Conservation (phyloP, 2,888 invertebrate species). For the Rhimphoctona megacephalus region DNA sequence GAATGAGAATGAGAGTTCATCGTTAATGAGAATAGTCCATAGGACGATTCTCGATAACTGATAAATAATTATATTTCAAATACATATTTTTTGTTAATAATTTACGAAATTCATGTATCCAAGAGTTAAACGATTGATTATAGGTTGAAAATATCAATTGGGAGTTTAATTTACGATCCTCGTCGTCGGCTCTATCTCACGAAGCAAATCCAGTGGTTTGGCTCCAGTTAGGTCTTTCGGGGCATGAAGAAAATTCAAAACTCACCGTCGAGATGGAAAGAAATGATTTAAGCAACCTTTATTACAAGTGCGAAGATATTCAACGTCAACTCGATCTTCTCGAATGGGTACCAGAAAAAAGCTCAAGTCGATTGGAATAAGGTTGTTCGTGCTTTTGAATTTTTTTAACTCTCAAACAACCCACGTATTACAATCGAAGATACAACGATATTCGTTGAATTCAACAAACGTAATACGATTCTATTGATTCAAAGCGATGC, state of each 20-base stretch:
- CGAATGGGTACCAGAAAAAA: slow-evolving; percentile 73
- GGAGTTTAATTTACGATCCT: slow-evolving; percentile 79
- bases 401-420: not conserved
- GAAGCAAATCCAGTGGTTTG: slow-evolving; percentile 77
- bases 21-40: no score
- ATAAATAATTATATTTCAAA: no score
- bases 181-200: slow-evolving; percentile 78
- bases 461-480: not conserved
- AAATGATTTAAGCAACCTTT: slow-evolving; percentile 76
- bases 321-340: slow-evolving; percentile 80
- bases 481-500: not conserved
- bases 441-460: not conserved
- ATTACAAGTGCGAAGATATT: slow-evolving; percentile 80
- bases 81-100: no score
- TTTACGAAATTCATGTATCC: not conserved
- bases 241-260: slow-evolving; percentile 72
- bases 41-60: no score
- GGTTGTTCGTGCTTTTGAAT: not conserved
- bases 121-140: no score
- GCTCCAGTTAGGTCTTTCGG: slow-evolving; percentile 78
- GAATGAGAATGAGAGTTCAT: no score
- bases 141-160: slow-evolving; percentile 80
- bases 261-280: slow-evolving; percentile 80
- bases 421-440: not conserved
- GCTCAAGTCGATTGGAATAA: slow-evolving; percentile 50